phyloP scores from a whole-genome alignment of 2,797 vertebrate species.

The Rhodeus uyekii region DNA sequence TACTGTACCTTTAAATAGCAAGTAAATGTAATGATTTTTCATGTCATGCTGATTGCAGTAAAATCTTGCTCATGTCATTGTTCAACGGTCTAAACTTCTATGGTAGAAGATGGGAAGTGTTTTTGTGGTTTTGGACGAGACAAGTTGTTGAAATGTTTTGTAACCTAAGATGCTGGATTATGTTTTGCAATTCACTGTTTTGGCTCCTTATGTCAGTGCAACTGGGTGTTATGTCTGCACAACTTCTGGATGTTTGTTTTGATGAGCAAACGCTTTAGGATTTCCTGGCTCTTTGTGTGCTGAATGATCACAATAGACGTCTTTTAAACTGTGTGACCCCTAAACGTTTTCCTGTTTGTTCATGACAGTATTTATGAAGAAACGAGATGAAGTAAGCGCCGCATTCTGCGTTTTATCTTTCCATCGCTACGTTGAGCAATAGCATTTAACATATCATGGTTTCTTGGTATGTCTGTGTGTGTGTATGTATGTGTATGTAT shows the following conservation, averaged over 20 bases:
- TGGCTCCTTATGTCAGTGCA: background rate
- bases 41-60: background rate
- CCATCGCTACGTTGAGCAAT: background rate
- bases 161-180: background rate
- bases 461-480: no score
- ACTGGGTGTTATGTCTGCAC: background rate
- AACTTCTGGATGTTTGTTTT: conserved; percentile 5
- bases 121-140: background rate
- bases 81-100: background rate
- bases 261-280: background rate
- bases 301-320: background rate
- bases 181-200: background rate
- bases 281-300: background rate
- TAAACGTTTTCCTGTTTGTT: background rate
- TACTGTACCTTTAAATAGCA: background rate
- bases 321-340: background rate
- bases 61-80: background rate
- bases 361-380: background rate
- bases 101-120: background rate
- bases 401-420: background rate
- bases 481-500: no score
- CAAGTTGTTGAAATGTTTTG: background rate
- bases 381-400: background rate
- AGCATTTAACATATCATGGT: background rate
- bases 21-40: background rate